A percentile compares a stretch with the other conserved stretches of the same genome.
phyloP scores from a whole-genome alignment of 30 jellyfish, hydroid and myxozoan species.

The Aurelia sp. region DNA sequence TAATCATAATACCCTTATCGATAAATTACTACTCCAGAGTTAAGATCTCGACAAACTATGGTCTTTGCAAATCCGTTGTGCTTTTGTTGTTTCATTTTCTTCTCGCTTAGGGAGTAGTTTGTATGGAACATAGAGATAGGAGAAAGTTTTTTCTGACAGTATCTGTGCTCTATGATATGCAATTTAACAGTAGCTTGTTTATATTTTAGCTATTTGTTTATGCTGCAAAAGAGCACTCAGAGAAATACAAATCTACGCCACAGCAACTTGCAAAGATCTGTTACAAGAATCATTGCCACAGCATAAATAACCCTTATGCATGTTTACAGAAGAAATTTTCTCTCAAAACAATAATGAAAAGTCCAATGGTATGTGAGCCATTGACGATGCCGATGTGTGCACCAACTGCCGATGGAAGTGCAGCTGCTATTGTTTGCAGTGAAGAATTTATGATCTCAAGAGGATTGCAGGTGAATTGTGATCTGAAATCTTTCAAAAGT shows the following conservation, averaged over 20 bases:
- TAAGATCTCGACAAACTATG: no score
- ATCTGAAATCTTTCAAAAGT: no score
- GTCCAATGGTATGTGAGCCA: conserved; percentile 80
- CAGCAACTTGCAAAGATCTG: conserved; percentile 89
- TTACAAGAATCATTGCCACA: conserved; percentile 90
- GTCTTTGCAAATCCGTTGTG: no score
- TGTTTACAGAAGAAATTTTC: conserved; percentile 75
- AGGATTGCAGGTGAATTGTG: conserved; percentile 50
- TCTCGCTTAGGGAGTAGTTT: no score
- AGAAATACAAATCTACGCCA: conserved; percentile 85
- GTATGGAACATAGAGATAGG: no score
- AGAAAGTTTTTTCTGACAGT: no score
- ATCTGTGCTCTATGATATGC: no score
- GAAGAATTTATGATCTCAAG: conserved; percentile 79
- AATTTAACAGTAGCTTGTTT: neutral
- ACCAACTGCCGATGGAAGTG: conserved; percentile 98
- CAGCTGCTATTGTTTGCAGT: conserved; percentile 97
- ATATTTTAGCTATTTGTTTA: conserved; percentile 77
- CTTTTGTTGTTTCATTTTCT: no score
- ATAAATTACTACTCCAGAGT: no score
- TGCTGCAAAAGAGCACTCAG: conserved; percentile 94
- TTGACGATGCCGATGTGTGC: conserved; percentile 89
- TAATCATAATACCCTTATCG: no score
- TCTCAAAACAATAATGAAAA: conserved; percentile 56
- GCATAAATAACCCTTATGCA: conserved; percentile 93